Evolutionary conservation across 2,113 vertebrate genomes (phyloP).

Genomic region (Rostratula benghalensis): DNA sequence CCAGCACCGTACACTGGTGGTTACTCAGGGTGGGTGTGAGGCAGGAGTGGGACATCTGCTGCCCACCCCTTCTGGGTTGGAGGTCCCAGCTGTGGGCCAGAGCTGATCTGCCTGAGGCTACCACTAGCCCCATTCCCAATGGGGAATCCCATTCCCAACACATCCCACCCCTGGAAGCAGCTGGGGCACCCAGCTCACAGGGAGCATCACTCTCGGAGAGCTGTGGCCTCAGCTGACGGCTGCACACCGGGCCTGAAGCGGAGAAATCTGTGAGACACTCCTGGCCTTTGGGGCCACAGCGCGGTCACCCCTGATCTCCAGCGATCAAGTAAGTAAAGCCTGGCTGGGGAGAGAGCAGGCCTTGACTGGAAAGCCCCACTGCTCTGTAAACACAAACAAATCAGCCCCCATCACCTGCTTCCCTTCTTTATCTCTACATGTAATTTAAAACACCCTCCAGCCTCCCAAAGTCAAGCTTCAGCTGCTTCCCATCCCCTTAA

Average conservation of each 20-base stretch:
- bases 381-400: constrained; percentile 59
- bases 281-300: not conserved
- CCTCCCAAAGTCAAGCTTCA: constrained; percentile 54
- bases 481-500: constrained; percentile 61
- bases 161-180: not conserved
- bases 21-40: not conserved
- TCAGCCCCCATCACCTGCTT: constrained; percentile 60
- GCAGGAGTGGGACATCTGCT: not conserved
- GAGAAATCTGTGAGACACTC: not conserved
- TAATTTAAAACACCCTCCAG: constrained; percentile 63
- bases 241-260: rapidly evolving
- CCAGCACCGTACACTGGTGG: not conserved
- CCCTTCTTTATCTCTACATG: constrained; percentile 58
- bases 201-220: not conserved
- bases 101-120: not conserved
- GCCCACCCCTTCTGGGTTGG: not conserved
- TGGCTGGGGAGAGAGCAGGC: constrained; percentile 5
- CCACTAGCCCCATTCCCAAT: not conserved
- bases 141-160: too few species aligned
- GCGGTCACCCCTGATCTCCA: not conserved
- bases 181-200: not conserved
- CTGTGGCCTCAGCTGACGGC: rapidly evolving
- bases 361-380: constrained; percentile 35
- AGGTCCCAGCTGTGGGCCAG: not conserved
- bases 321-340: not conserved